Evolutionary conservation across 2,113 vertebrate species (phyloP).

Genomic region (Pongo pygmaeus): DNA sequence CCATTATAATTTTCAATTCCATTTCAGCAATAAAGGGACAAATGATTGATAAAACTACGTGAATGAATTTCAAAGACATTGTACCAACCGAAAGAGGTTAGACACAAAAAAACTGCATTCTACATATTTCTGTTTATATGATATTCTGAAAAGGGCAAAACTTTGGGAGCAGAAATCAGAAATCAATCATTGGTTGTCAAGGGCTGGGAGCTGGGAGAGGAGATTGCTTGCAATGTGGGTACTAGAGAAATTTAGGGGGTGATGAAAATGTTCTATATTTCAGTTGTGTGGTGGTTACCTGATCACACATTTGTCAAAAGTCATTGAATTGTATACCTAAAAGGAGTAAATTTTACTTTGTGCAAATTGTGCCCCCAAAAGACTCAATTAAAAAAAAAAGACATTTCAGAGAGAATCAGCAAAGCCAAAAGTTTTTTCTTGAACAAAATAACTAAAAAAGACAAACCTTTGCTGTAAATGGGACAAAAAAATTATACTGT

Average conservation of each 20-base stretch:
- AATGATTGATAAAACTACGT: not conserved
- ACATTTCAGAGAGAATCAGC: not conserved
- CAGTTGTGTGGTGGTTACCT: not conserved
- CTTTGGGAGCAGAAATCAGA: not conserved
- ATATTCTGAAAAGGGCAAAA: too few relatives aligned
- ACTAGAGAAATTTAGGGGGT: not conserved
- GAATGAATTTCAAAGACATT: not conserved
- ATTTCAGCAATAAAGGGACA: not conserved
- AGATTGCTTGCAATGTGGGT: not conserved
- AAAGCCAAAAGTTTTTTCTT: not conserved
- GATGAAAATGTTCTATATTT: not conserved
- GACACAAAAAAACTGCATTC: too few relatives aligned
- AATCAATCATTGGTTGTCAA: not conserved
- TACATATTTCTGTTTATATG: too few relatives aligned
- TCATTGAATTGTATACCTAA: too few relatives aligned
- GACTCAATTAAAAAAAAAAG: not conserved
- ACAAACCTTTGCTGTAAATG: not conserved
- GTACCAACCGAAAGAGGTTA: not conserved
- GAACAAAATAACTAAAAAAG: not conserved
- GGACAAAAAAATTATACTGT: not conserved
- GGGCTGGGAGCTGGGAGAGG: not conserved
- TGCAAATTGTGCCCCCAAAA: not conserved
- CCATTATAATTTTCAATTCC: not conserved
- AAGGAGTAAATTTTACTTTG: too few relatives aligned
- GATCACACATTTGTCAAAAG: too few relatives aligned